These are phyloP conservation scores for Gopherus flavomarginatus DNA, from an alignment of 2,113 vertebrate genomes.

Conservation along the genomic window DNA sequence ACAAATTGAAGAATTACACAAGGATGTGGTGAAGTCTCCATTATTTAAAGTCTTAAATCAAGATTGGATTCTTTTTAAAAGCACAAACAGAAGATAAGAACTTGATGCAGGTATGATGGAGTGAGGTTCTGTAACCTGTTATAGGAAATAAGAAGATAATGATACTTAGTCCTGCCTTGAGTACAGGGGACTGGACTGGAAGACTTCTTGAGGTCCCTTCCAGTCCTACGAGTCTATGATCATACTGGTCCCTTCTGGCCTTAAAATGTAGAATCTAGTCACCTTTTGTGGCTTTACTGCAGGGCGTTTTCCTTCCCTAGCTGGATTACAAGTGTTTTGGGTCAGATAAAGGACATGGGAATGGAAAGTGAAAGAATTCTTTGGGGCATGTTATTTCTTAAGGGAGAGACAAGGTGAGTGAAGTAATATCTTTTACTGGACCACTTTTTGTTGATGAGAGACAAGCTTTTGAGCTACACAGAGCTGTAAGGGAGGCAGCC, in stretches of 20 bases:
- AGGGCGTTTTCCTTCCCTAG: slow-evolving; percentile 39
- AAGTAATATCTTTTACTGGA: not conserved
- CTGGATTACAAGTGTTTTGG: slow-evolving; percentile 28
- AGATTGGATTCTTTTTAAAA: not conserved
- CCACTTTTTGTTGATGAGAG: not conserved
- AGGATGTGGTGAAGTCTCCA: not conserved
- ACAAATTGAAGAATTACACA: not conserved
- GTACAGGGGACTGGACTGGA: too few relatives aligned
- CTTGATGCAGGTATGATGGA: too few relatives aligned
- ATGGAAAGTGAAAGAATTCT: not conserved
- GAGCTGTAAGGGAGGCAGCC: not conserved
- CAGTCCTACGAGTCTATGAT: not conserved
- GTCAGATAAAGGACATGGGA: not conserved
- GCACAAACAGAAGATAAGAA: not conserved
- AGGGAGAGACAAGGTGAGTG: not conserved
- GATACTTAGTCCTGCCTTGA: too few relatives aligned
- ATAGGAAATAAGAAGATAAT: too few relatives aligned
- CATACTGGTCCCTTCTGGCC: slow-evolving; percentile 14
- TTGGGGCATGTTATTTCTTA: not conserved
- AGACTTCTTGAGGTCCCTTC: too few relatives aligned
- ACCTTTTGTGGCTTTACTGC: not conserved
- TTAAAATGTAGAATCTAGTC: not conserved
- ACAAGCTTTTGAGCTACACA: not conserved
- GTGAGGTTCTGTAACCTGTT: too few relatives aligned
- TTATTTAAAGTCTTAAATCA: not conserved